These are phyloP conservation scores for Calyptommatus sinebrachiatus DNA, from an alignment of 2,113 vertebrate genomes.

Conservation along the genomic window DNA sequence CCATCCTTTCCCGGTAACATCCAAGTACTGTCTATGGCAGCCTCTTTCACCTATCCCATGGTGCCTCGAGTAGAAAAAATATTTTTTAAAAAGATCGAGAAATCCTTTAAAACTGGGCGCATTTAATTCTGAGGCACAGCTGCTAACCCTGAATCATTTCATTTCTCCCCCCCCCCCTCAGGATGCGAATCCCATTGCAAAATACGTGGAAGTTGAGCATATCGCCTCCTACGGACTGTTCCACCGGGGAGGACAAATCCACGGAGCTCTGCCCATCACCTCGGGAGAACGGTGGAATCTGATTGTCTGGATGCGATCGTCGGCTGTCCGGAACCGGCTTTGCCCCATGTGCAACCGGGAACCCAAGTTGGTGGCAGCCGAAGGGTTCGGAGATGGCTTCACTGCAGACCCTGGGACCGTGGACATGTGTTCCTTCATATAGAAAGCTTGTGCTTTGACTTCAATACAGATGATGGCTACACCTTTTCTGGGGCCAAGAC, in stretches of 20 bases:
- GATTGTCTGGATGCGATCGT: conserved; percentile 90
- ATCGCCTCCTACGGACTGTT: conserved; percentile 77
- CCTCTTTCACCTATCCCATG: too few relatives aligned
- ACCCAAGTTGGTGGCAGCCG: conserved; percentile 76
- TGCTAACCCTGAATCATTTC: background rate
- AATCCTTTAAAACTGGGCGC: too few relatives aligned
- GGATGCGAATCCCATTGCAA: conserved; percentile 74
- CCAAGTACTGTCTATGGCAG: too few relatives aligned
- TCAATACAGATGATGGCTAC: background rate
- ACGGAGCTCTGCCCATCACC: conserved; percentile 86
- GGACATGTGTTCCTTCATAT: conserved; percentile 63
- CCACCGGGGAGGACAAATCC: conserved; percentile 91
- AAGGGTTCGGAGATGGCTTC: conserved; percentile 89
- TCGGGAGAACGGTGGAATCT: conserved; percentile 92
- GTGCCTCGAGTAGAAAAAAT: too few relatives aligned
- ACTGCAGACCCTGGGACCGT: conserved; percentile 58
- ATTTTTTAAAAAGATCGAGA: too few relatives aligned
- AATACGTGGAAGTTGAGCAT: conserved; percentile 83
- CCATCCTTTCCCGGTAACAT: too few relatives aligned
- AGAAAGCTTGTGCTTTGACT: accelerated
- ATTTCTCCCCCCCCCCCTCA: conserved; percentile 47
- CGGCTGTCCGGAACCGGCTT: conserved; percentile 79
- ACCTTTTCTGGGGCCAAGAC: background rate
- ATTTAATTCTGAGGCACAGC: background rate
- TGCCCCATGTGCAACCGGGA: conserved; percentile 90